Evolutionary conservation across 1,140 invertebrate species (phyloP).

Genomic region (Drosophila pandora): DNA sequence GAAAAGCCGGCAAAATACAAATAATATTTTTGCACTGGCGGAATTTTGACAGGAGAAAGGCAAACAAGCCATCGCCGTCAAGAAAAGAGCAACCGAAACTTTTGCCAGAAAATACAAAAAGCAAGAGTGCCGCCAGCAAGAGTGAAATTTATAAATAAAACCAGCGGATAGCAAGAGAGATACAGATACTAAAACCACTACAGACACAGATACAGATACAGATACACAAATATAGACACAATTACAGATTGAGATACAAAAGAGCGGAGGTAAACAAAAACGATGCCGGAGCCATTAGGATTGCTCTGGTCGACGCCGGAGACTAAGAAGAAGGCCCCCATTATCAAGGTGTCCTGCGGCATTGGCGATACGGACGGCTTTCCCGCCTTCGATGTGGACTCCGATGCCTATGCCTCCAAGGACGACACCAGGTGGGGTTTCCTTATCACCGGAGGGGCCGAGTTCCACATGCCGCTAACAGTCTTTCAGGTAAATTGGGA

Average conservation of each 20-base stretch:
- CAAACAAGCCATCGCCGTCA: constrained; percentile 12
- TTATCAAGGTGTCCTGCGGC: constrained; percentile 80
- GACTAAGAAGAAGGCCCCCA: constrained; percentile 69
- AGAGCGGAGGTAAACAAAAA: constrained; percentile 20
- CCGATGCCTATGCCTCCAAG: constrained; percentile 70
- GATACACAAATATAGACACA: constrained; percentile 12
- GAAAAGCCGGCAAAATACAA: constrained; percentile 69
- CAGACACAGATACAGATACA: constrained; percentile 12
- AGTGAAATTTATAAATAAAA: constrained; percentile 71
- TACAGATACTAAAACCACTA: constrained; percentile 22
- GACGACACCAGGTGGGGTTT: constrained; percentile 89
- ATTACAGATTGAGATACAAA: constrained; percentile 6
- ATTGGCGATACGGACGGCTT: constrained; percentile 82
- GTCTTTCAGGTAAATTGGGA: constrained; percentile 89
- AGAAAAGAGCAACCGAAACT: constrained; percentile 46
- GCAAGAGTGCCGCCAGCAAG: constrained; percentile 26
- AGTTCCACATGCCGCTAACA: constrained; percentile 91
- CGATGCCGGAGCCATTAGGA: constrained; percentile 64
- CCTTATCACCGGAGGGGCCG: constrained; percentile 91
- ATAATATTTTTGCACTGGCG: constrained; percentile 52
- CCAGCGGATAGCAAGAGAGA: constrained; percentile 38
- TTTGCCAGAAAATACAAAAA: constrained; percentile 11
- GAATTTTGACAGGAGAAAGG: constrained; percentile 72
- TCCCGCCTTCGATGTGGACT: constrained; percentile 80
- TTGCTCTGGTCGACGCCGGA: constrained; percentile 63